Evolutionary conservation across 1,140 invertebrate genomes (phyloP), one percentile per base, ranked within the genome.

Genomic region (Dryas iulia): DNA sequence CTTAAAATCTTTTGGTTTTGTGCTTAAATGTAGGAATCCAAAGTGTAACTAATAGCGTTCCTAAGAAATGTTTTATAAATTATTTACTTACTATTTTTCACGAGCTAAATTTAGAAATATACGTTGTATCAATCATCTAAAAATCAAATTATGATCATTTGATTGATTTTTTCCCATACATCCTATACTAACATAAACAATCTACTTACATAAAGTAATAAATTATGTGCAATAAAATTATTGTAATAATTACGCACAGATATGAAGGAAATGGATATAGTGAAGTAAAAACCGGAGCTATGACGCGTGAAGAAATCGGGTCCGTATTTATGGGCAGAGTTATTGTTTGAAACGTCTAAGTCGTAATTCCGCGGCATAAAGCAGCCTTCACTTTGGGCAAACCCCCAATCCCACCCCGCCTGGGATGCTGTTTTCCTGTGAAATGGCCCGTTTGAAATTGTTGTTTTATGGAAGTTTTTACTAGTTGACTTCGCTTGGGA

Each of bases 301-400:
- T 89, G 89, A 89, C 84, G 89, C 89, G 87, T 89, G 87, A 91
- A 91, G 84, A 84, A 91, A 91, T 91, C 86, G 87, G 74, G 85
- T 75, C 79, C 82, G 83, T 88, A 91, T 91, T 91, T 91, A 91
- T 89, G 87, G 83, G 71, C 67, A 78, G 76, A 87, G 87, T 90
- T 91, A 91, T 91, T 91, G 87, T 91, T 91, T 91, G 89, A 91
- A 91, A 91, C 87, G 89, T 91, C 89, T 90, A 90, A 88, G 89
- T 91, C 89, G 89, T 91, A 89, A 91, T 90, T 90, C 86, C 83
- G 81, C 76, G 80, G 83, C 87, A 90, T 91, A 91, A 91, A 91
- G 73, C 84, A 84, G 84, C 82, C 82, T 87, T 85, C 83, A 85
- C 83, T 86, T 84, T 82, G 78, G 82, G 72, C 80, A 78, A 79